Evolutionary conservation across 2,888 invertebrate species (phyloP).

Genomic region (Macrophya alboannulata): DNA sequence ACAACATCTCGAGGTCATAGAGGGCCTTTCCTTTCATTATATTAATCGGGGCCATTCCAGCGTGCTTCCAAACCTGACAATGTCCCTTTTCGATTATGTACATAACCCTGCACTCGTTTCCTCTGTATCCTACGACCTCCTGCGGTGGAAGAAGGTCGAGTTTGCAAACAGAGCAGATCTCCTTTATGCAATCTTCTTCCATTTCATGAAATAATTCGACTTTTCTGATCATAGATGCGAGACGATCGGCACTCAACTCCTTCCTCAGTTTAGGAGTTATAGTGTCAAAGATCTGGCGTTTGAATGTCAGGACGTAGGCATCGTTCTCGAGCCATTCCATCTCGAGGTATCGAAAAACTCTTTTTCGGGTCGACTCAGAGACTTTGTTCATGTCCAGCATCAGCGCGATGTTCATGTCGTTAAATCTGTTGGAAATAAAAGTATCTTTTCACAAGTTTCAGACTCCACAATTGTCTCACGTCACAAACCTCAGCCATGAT

Average conservation of each 20-base stretch:
- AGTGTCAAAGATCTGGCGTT: slow-evolving; percentile 19
- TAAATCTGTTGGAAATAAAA: slow-evolving; percentile 51
- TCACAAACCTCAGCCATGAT: slow-evolving; percentile 21
- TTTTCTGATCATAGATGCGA: slow-evolving; percentile 11
- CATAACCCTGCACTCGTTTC: slow-evolving; percentile 64
- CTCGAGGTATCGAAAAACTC: slow-evolving; percentile 65
- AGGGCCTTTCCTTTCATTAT: background rate
- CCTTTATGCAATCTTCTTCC: slow-evolving; percentile 16
- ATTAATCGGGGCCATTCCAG: slow-evolving; percentile 2
- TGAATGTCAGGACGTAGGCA: slow-evolving; percentile 56
- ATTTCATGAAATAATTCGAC: slow-evolving; percentile 7
- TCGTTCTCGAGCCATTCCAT: slow-evolving; percentile 64
- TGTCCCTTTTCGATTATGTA: slow-evolving; percentile 67
- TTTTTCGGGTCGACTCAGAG: slow-evolving; percentile 61
- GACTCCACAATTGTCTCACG: background rate
- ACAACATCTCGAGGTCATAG: slow-evolving; percentile 41
- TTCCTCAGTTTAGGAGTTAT: slow-evolving; percentile 8
- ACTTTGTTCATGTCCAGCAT: slow-evolving; percentile 64
- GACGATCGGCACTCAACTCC: slow-evolving; percentile 1
- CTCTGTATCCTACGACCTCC: slow-evolving; percentile 66
- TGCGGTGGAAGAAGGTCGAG: slow-evolving; percentile 64
- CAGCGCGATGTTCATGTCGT: slow-evolving; percentile 62
- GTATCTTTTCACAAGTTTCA: background rate
- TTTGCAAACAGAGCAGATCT: slow-evolving; percentile 47
- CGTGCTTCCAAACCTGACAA: slow-evolving; percentile 61